Evolutionary conservation across 2,888 invertebrate species (phyloP).

Genomic region (Napeogenes inachia): DNA sequence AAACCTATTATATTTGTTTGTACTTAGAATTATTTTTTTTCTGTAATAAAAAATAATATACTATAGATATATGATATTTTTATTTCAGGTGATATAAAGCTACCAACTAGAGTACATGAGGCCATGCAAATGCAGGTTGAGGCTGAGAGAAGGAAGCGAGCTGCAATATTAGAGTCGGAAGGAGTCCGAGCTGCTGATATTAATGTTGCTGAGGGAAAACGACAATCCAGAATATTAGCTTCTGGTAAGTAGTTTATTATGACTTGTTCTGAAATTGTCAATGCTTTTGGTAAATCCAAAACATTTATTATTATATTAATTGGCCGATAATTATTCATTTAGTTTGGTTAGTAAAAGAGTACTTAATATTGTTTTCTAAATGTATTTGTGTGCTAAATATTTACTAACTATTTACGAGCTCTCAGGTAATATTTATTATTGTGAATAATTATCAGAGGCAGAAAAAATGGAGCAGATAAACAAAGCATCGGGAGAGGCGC

Average conservation of each 20-base stretch:
- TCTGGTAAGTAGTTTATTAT: conserved; percentile 78
- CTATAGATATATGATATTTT: neutral
- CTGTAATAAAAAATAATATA: neutral
- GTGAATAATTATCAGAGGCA: conserved; percentile 81
- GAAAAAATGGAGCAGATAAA: conserved; percentile 96
- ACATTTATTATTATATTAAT: no score
- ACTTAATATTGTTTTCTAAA: no score
- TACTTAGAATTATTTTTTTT: no score
- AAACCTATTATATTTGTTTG: neutral
- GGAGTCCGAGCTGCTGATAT: conserved; percentile 94
- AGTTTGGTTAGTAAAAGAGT: no score
- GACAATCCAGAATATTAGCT: conserved; percentile 92
- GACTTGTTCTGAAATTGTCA: no score
- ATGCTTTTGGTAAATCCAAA: no score
- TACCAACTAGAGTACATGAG: conserved; percentile 95
- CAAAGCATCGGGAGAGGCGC: conserved; percentile 93
- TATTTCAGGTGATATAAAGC: conserved; percentile 86
- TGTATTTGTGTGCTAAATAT: neutral
- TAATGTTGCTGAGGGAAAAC: conserved; percentile 98
- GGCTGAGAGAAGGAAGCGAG: conserved; percentile 97
- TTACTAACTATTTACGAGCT: neutral
- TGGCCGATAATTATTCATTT: no score
- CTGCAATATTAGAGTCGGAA: conserved; percentile 98
- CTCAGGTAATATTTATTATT: neutral
- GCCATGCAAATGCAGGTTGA: conserved; percentile 99